phyloP scores from a whole-genome alignment of 2,113 vertebrate genomes.

The Epinephelus cyanopodus region DNA sequence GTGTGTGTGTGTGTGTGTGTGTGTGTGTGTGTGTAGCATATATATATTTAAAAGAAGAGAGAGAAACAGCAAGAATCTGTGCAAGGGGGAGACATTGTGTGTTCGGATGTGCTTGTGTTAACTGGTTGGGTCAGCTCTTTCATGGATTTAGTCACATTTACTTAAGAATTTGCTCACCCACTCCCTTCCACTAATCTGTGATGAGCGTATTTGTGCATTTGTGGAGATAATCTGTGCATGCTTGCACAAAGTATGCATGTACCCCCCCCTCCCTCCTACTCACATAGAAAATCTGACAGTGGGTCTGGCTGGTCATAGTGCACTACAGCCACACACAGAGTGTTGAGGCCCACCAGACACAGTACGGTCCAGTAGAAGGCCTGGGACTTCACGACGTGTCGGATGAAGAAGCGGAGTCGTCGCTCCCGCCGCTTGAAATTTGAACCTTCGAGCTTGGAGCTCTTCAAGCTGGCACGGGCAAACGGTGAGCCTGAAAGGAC shows the following conservation, averaged over 20 bases:
- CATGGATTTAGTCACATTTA: conserved; percentile 56
- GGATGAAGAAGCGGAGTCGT: conserved; percentile 92
- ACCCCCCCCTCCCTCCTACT: conserved; percentile 73
- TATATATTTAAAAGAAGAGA: neutral
- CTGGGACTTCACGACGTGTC: conserved; percentile 94
- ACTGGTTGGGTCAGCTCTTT: conserved; percentile 45
- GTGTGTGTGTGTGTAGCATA: neutral
- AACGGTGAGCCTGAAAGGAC: conserved; percentile 90
- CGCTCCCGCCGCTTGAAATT: conserved; percentile 92
- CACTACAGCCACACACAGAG: conserved; percentile 94
- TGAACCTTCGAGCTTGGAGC: conserved; percentile 93
- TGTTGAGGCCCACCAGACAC: conserved; percentile 96
- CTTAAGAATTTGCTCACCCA: conserved; percentile 48
- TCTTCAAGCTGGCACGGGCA: conserved; percentile 95
- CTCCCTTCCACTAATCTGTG: conserved; percentile 45
- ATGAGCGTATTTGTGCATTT: conserved; percentile 51
- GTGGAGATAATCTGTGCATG: conserved; percentile 29
- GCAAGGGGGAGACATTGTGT: neutral
- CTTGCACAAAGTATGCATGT: conserved; percentile 15
- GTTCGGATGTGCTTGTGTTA: conserved; percentile 11
- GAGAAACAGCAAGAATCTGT: neutral
- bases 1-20: neutral
- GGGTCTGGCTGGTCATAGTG: conserved; percentile 93
- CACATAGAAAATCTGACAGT: conserved; percentile 95
- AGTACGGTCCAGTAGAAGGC: conserved; percentile 96